Base-by-base conservation (phyloP, 2,113 vertebrate genomes). In the Ramphastos sulfuratus region DNA sequence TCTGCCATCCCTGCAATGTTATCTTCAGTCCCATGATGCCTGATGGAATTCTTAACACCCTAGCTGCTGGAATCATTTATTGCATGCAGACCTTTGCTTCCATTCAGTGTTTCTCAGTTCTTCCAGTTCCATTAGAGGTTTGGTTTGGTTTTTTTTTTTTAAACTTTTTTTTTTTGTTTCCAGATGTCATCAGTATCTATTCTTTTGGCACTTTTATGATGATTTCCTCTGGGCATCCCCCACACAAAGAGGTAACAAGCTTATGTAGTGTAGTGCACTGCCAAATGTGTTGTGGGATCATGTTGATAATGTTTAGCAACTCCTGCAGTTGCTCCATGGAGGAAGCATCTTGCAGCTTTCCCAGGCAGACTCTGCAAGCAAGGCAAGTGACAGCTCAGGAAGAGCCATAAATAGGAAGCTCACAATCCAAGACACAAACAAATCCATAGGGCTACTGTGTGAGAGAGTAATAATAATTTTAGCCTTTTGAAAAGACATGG, bases 391-490 rank as follows among this genome's bases (percentile, higher is more conserved):
- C 30, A 90, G 80, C 56, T 74, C 11, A 0, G 28, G 48, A 72
- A 93, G 82, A 89, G 5, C 35, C 77, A 61, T 82, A 88, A 92
- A 84, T 54, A 86, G 44, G 59, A 95, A 85, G 59, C 28, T 73
- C 42, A 67, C 31, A 25, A 82, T 77, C 90, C 85, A 91, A 80
- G 85, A 75, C 70, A 77, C 61, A 89, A 91, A 66, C 31, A 87
- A 89, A 92, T 92, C 70, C 78, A 61, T 65, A n/a, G 63, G 50
- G 46, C 67, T 87, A 27, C 35, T 55, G 10, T 74, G 75, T 77
- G 30, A 74, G 56, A 52, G 48, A 90, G 79, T 78, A 94, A 74
- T 83, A 89, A 92, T 83, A 87, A 72, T 67, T 95, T 92, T 65
- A 87, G 54, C 15, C 27, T 79, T 95, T 90, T 85, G 65, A 59